Evolutionary conservation across 2,113 vertebrate species (phyloP).

Genomic region (Herpetotheres cachinnans): DNA sequence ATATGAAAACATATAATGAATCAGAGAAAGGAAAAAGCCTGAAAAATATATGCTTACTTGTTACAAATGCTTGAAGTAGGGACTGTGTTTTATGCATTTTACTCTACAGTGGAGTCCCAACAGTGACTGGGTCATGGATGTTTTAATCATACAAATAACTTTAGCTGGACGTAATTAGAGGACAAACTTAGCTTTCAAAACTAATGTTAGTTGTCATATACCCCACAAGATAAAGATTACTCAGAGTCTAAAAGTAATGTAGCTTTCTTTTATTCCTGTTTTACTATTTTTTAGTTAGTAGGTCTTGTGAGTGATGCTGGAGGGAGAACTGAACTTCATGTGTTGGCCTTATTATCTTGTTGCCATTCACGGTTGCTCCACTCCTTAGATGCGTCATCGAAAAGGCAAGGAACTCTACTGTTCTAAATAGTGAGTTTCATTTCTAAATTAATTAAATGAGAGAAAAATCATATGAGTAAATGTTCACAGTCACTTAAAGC

Average conservation of each 20-base stretch:
- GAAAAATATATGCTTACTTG: not conserved
- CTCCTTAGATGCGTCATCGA: not conserved
- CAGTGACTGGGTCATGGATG: not conserved
- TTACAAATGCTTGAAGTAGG: not conserved
- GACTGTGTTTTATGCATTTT: not conserved
- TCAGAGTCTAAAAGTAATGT: not conserved
- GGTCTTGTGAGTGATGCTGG: not conserved
- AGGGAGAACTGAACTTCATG: not conserved
- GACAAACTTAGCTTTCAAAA: not conserved
- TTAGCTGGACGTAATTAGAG: not conserved
- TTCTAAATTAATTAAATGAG: conserved; percentile 27
- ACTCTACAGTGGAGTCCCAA: not conserved
- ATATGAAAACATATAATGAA: accelerated
- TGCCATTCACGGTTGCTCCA: not conserved
- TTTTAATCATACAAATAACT: not conserved
- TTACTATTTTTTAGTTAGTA: not conserved
- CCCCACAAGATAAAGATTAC: not conserved
- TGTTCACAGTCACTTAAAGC: conserved; percentile 13
- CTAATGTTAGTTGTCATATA: not conserved
- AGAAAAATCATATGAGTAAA: conserved; percentile 11
- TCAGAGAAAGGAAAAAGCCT: not conserved
- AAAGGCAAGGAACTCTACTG: not conserved
- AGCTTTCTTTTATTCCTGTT: not conserved
- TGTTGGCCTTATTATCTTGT: not conserved
- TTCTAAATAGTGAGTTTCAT: not conserved